Base-by-base conservation (phyloP, 2,888 invertebrate genomes). In the Zaprionus obscuricornis region DNA sequence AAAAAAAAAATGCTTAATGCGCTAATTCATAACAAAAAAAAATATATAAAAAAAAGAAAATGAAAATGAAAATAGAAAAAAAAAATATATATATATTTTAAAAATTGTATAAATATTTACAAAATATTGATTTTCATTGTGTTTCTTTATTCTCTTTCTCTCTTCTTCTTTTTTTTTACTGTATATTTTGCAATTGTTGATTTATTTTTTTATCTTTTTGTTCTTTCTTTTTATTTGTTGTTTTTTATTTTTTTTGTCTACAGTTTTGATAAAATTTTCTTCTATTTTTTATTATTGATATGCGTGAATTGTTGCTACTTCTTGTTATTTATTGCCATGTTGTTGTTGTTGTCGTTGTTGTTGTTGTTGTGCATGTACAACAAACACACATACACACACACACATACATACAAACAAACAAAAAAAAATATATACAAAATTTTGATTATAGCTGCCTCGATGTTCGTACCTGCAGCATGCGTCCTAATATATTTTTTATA, bases 121-220 rank as follows among this genome's bases (percentile, higher is more conserved):
- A 62, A n/a, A 68, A 54, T 67, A 66, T 74, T 71, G 52, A 67
- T 70, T 74, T 74, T 66, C 65, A 71, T 87, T 77, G 75, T 64
- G 42, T 45, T 64, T 55, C 52, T 54, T 58, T 62, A 52, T 55
- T 66, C n/a, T n/a, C n/a, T 49, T 18, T 62, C 39, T 57, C 40
- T 45, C 40, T 49, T 46, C 40, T 36, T 39, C 13, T 66, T 69
- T 49, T 56, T 40, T 16, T 58, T 29, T 31, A 57, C 43, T 63
- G 52, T 60, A 27, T 10, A 18, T 71, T 50, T 4, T 42, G 40
- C 51, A 64, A 33, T 69, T 58, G n/a, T 17, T 10, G 13, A 33
- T 51, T 31, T 46, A 36, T 42, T 18, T 31, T 37, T 51, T 49
- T 67, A 65, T 64, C 57, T 50, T 66, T 27, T 69, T 65, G 68